These are phyloP conservation scores for Zosterops hypoxanthus DNA, from an alignment of 2,113 vertebrate species.

Conservation along the genomic window DNA sequence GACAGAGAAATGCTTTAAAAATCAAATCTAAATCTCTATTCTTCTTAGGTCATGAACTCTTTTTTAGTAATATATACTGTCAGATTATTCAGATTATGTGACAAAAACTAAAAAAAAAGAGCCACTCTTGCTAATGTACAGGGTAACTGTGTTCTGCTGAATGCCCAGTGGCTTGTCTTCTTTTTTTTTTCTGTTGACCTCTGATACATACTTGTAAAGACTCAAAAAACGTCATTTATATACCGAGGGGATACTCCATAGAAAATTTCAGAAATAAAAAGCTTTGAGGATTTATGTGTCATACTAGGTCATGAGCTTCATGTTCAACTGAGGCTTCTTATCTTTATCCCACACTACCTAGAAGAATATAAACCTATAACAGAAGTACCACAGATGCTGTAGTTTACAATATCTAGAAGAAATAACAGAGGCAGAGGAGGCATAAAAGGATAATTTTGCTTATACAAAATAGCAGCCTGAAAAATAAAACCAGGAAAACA, in stretches of 20 bases:
- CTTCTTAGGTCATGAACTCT: background rate
- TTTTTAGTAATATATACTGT: background rate
- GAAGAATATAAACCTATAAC: conserved; percentile 52
- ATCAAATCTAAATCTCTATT: background rate
- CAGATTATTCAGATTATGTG: background rate
- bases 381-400: conserved; percentile 51
- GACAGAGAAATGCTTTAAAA: conserved; percentile 15
- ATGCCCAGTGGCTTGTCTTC: background rate
- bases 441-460: conserved; percentile 80
- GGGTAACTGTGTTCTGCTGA: background rate
- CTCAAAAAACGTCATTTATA: background rate
- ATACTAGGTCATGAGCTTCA: background rate
- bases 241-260: background rate
- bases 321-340: background rate
- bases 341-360: conserved; percentile 36
- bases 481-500: conserved; percentile 77
- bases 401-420: conserved; percentile 64
- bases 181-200: background rate
- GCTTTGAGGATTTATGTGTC: conserved; percentile 27
- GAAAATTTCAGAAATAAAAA: conserved; percentile 15
- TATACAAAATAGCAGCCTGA: conserved; percentile 79
- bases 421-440: conserved; percentile 56
- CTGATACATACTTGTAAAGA: background rate
- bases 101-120: background rate
- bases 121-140: background rate